phyloP scores from a whole-genome alignment of 2,888 invertebrate genomes.

The Venusia cambrica region DNA sequence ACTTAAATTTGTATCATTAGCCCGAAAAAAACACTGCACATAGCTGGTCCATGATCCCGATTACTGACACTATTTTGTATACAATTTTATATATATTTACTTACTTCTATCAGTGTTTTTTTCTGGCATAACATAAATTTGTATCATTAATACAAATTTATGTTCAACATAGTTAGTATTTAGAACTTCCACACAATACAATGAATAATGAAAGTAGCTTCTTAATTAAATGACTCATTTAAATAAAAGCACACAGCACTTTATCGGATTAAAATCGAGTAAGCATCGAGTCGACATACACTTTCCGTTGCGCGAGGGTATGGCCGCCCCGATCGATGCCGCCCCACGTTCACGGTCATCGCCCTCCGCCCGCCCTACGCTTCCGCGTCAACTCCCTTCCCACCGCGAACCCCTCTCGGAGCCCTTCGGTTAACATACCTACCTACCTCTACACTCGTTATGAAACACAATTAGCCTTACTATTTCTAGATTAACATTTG shows the following conservation, averaged over 20 bases:
- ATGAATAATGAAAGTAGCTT: no score
- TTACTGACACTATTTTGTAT: no score
- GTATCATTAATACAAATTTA: no score
- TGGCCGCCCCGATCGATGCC: conserved; percentile 72
- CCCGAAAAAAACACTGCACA: no score
- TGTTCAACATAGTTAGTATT: no score
- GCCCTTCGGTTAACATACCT: conserved; percentile 65
- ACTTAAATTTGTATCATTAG: no score
- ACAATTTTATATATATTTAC: no score
- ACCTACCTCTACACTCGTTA: conserved; percentile 67
- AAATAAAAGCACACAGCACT: neutral
- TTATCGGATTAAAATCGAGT: conserved; percentile 23
- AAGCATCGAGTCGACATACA: conserved; percentile 35
- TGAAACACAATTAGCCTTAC: conserved; percentile 73
- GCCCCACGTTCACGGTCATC: conserved; percentile 80
- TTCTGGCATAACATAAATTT: no score
- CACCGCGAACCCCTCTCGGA: conserved; percentile 29
- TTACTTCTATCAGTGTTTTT: no score
- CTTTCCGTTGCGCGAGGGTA: conserved; percentile 79
- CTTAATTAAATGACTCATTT: neutral
- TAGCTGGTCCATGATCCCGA: no score
- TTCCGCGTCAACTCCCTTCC: conserved; percentile 68
- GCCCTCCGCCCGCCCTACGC: conserved; percentile 80
- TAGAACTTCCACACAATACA: no score
- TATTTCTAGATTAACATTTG: conserved; percentile 59